A percentile compares a stretch with the other conserved stretches of the same genome.
Conservation (phyloP, 2,888 invertebrate genomes). For the Polyommatus icarus region DNA sequence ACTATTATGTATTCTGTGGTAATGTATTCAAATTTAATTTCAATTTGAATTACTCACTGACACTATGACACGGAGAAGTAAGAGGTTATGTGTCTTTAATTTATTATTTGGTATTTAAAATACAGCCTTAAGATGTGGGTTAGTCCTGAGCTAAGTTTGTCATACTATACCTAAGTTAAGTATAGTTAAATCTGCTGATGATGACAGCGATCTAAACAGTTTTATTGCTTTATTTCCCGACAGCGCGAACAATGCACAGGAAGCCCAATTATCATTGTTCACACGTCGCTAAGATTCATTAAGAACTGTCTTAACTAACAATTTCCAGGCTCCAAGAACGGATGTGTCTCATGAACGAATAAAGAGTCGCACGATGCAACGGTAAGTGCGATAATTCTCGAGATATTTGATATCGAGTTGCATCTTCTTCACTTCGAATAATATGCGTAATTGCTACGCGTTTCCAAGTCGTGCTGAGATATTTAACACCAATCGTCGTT, state of each 20-base stretch:
- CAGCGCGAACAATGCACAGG: slow-evolving; percentile 25
- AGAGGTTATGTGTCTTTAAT: too few species aligned
- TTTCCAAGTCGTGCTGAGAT: too few species aligned
- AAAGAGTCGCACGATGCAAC: slow-evolving; percentile 34
- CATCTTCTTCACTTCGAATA: not conserved
- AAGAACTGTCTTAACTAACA: slow-evolving; percentile 33
- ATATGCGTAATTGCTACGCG: too few species aligned
- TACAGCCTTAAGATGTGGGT: not conserved
- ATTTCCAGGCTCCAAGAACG: slow-evolving; percentile 48
- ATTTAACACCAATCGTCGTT: too few species aligned
- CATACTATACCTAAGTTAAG: not conserved
- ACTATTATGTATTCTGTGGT: too few species aligned
- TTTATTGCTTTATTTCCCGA: slow-evolving; percentile 15
- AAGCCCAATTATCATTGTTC: slow-evolving; percentile 27
- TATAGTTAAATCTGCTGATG: not conserved
- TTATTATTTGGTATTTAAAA: not conserved
- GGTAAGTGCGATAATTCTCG: slow-evolving; percentile 9
- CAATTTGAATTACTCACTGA: not conserved
- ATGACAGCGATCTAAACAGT: not conserved
- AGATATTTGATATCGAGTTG: not conserved
- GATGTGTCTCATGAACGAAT: slow-evolving; percentile 62
- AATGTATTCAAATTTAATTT: not conserved
- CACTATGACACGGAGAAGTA: not conserved
- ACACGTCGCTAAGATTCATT: slow-evolving; percentile 28
- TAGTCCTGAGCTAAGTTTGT: not conserved